Conservation (phyloP, 2,888 invertebrate species). For the Drosophila kanekoi region DNA sequence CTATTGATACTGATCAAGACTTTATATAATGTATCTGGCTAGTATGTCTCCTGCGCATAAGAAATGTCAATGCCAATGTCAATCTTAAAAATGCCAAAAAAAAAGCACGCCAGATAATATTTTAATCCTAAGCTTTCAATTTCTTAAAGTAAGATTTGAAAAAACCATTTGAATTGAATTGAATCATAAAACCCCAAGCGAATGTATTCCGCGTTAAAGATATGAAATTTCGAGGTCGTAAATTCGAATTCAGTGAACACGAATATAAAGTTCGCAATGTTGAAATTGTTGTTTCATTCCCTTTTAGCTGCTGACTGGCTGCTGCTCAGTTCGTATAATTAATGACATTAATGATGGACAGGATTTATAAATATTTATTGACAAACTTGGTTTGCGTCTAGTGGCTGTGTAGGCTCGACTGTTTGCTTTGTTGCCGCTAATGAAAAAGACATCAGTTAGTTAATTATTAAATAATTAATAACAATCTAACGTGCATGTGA, state of each 20-base stretch:
- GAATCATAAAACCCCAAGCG: too few species aligned
- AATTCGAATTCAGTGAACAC: background rate
- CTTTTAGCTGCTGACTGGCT: background rate
- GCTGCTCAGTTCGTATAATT: conserved; percentile 31
- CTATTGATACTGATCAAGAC: too few species aligned
- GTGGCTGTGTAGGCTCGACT: conserved; percentile 19
- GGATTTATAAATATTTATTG: conserved; percentile 66
- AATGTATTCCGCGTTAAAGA: too few species aligned
- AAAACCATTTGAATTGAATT: background rate
- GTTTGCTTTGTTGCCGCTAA: conserved; percentile 32
- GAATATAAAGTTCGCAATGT: too few species aligned
- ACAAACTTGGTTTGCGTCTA: conserved; percentile 39
- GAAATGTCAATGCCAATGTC: too few species aligned
- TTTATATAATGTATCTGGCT: too few species aligned
- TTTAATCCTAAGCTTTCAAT: too few species aligned
- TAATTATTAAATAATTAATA: conserved; percentile 61
- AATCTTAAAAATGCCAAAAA: too few species aligned
- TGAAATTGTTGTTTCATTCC: background rate
- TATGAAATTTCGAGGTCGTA: too few species aligned
- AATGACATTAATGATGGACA: conserved; percentile 53
- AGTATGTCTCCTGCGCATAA: too few species aligned
- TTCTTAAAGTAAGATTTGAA: background rate
- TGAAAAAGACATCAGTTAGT: conserved; percentile 40
- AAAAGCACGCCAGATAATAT: too few species aligned
- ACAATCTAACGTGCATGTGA: conserved; percentile 51